phyloP scores from a whole-genome alignment of 2,888 invertebrate species.

The Lithosia quadra region DNA sequence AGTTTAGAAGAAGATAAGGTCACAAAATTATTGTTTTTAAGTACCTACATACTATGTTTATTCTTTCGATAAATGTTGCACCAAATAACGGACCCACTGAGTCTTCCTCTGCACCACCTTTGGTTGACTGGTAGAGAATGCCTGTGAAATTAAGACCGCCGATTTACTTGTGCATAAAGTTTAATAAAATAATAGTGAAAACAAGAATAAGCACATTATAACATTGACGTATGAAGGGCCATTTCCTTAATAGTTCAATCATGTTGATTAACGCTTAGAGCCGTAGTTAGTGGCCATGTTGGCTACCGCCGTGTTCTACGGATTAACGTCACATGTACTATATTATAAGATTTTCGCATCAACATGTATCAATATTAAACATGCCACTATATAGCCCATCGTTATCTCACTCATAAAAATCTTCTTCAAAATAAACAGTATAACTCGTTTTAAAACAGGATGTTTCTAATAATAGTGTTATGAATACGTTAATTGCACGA shows the following conservation, averaged over 20 bases:
- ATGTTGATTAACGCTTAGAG: not conserved
- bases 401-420: not conserved
- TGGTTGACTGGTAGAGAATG: too few species aligned
- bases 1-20: too few species aligned
- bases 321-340: not conserved
- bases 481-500: not conserved
- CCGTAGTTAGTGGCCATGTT: too few species aligned
- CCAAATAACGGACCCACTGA: too few species aligned
- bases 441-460: constrained; percentile 16
- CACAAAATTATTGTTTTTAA: too few species aligned
- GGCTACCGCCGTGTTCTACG: not conserved
- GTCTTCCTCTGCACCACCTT: too few species aligned
- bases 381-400: not conserved
- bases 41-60: too few species aligned
- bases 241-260: not conserved
- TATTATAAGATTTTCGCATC: not conserved
- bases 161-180: too few species aligned
- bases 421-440: not conserved
- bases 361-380: not conserved
- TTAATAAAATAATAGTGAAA: too few species aligned
- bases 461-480: constrained; percentile 18
- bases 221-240: not conserved
- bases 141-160: too few species aligned
- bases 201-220: not conserved
- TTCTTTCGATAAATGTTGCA: too few species aligned